Conservation (phyloP, 2,888 invertebrate genomes). For the Melinopterus prodromus region DNA sequence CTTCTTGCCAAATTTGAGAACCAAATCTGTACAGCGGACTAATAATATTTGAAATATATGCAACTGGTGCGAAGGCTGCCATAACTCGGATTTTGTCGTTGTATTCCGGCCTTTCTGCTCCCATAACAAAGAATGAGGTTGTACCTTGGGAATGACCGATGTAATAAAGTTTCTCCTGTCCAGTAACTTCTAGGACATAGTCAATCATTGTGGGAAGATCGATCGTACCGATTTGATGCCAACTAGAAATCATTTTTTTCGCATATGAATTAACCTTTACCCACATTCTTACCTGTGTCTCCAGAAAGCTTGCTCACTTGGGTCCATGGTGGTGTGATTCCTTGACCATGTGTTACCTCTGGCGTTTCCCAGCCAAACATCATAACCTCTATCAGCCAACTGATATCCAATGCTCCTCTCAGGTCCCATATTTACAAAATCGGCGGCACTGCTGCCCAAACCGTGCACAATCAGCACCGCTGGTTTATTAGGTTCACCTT, state of each 20-base stretch:
- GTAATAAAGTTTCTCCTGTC: constrained; percentile 71
- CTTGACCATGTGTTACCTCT: constrained; percentile 67
- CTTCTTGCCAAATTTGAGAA: not conserved
- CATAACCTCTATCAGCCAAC: constrained; percentile 61
- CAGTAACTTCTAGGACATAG: constrained; percentile 67
- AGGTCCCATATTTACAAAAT: constrained; percentile 75
- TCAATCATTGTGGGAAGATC: constrained; percentile 86
- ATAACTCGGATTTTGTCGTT: constrained; percentile 70
- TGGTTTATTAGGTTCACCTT: constrained; percentile 48
- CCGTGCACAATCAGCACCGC: constrained; percentile 81
- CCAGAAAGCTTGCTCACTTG: constrained; percentile 16
- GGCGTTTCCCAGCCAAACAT: constrained; percentile 69
- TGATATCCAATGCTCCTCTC: constrained; percentile 63
- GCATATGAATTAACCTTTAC: not conserved
- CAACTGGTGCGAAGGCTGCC: constrained; percentile 69
- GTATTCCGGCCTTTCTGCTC: constrained; percentile 69
- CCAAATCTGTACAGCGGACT: constrained; percentile 47
- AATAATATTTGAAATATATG: constrained; percentile 31
- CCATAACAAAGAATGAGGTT: constrained; percentile 72
- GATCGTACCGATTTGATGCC: constrained; percentile 80
- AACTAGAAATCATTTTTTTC: constrained; percentile 54
- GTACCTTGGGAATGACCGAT: constrained; percentile 84
- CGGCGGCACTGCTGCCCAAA: constrained; percentile 74
- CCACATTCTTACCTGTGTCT: not conserved
- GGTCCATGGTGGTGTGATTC: constrained; percentile 56